Evolutionary conservation across 2,113 vertebrate genomes (phyloP), one percentile per base, ranked within the genome.

Genomic region (Numenius arquata): DNA sequence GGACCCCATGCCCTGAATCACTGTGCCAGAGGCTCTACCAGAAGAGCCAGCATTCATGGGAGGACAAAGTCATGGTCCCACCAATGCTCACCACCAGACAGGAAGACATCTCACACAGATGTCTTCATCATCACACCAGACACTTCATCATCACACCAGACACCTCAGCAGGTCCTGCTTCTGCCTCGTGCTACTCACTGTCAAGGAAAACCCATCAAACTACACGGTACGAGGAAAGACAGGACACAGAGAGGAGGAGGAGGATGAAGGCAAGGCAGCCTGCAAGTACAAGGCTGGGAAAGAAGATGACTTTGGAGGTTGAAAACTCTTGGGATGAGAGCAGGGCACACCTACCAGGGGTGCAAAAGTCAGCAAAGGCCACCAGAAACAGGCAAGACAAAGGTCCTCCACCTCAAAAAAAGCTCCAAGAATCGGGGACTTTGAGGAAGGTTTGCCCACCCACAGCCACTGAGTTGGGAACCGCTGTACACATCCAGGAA

Each of bases 391-490:
- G 32, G 22, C 23, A 50, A 85, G 77, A 26, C 52, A 67, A 68
- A 66, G 47, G 5, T 79, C 17, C n/a, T 74, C 22, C 40, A 48
- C 10, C 18, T 63, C 50, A 36, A 47, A 41, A 48, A 10, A 12
- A 34, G 14, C 29, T 16, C 29, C 15, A 16, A 12, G 5, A 38
- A 41, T 6, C 1, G 4, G 38, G 29, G 29, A 15, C 1, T 1
- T 9, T 26, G 58, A 83, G n/a, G 47, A 71, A 71, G 45, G 22
- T 29, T 32, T 4, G 2, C n/a, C 61, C 11, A 70, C 10, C 40
- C 27, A 52, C 25, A 55, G 43, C 15, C 43, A 61, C 26, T 11
- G 2, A 65, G 22, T 0, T 15, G 23, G 27, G 34, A 80, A 50
- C 4, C 1, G 6, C 71, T 21, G 50, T 3, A 3, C 2, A 1